Conservation (phyloP, 1,140 invertebrate genomes). For the Lasioglossum albipes region DNA sequence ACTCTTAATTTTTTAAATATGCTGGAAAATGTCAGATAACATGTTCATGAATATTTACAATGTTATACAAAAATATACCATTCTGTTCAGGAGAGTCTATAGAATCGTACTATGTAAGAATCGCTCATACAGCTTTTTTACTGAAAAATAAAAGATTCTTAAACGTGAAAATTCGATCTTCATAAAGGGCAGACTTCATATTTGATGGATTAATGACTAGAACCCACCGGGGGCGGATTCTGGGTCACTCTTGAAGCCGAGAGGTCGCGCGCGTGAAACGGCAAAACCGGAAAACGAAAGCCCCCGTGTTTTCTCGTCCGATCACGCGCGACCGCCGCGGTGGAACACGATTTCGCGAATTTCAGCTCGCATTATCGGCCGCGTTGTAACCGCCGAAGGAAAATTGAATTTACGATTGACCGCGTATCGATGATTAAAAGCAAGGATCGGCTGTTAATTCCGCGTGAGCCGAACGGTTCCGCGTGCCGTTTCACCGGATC, state of each 20-base stretch:
- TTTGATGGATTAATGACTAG: no score
- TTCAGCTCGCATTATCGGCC: not conserved
- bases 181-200: no score
- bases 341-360: not conserved
- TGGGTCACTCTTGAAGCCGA: not conserved
- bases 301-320: not conserved
- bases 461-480: not conserved
- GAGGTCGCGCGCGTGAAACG: not conserved
- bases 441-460: constrained; percentile 10
- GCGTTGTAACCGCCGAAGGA: not conserved
- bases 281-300: not conserved
- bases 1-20: no score
- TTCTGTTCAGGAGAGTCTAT: no score
- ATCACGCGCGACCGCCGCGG: not conserved
- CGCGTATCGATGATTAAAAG: constrained; percentile 4
- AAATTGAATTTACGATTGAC: not conserved
- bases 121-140: no score
- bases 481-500: constrained; percentile 9
- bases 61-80: no score
- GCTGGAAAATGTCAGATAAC: no score
- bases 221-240: no score
- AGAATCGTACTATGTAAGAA: no score
- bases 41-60: no score
- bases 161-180: no score
- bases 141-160: no score